These are phyloP conservation scores for Polyommatus iphigenia DNA, from an alignment of 2,888 invertebrate genomes.

Conservation along the genomic window DNA sequence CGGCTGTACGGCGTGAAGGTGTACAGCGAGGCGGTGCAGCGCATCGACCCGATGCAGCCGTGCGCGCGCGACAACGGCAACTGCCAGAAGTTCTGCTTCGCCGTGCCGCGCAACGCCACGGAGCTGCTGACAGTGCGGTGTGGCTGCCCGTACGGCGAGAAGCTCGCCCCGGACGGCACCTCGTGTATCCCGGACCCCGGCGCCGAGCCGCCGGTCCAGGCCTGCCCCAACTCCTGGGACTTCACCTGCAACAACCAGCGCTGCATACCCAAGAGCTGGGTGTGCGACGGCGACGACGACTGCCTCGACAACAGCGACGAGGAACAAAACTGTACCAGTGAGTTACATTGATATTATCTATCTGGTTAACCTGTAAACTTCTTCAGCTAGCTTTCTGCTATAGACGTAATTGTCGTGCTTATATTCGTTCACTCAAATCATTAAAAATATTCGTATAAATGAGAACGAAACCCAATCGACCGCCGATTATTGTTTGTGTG, in stretches of 20 bases:
- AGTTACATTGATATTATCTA: slow-evolving; percentile 57
- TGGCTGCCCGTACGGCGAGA: slow-evolving; percentile 96
- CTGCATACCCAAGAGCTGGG: slow-evolving; percentile 96
- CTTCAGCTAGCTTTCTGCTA: too few relatives aligned
- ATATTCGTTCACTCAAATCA: too few relatives aligned
- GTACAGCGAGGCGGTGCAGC: slow-evolving; percentile 88
- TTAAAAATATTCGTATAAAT: too few relatives aligned
- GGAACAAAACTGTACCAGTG: slow-evolving; percentile 95
- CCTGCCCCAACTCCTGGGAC: slow-evolving; percentile 95
- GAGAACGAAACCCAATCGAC: too few relatives aligned
- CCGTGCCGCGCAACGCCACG: slow-evolving; percentile 84
- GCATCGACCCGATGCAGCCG: slow-evolving; percentile 86
- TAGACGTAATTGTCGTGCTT: too few relatives aligned
- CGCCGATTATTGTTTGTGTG: too few relatives aligned
- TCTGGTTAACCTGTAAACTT: too few relatives aligned
- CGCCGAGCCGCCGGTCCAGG: slow-evolving; percentile 91
- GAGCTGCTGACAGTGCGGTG: slow-evolving; percentile 84
- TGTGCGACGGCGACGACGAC: slow-evolving; percentile 97
- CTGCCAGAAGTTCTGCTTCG: slow-evolving; percentile 97
- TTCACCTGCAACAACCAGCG: slow-evolving; percentile 96
- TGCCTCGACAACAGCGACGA: slow-evolving; percentile 98
- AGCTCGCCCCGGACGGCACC: slow-evolving; percentile 84
- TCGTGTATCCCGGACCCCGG: slow-evolving; percentile 90
- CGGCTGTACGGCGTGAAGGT: slow-evolving; percentile 95
- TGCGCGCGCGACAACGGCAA: slow-evolving; percentile 92